Conservation (phyloP, 2,888 invertebrate genomes). For the Creontiades dilutus region DNA sequence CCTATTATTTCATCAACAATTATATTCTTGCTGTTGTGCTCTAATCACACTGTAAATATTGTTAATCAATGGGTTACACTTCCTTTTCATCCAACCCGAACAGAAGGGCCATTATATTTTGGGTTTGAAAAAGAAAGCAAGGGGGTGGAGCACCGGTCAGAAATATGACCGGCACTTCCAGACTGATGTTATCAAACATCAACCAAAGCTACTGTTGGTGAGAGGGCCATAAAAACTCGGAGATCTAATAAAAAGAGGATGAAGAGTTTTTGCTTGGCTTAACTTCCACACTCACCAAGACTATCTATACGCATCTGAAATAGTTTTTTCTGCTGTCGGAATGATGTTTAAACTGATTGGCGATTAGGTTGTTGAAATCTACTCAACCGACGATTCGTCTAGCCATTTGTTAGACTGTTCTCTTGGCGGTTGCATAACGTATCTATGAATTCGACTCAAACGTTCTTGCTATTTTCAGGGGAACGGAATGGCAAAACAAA, state of each 20-base stretch:
- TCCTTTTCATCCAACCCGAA: background rate
- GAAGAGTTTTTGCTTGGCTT: background rate
- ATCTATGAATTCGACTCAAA: too few relatives aligned
- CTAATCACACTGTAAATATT: background rate
- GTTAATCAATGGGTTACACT: background rate
- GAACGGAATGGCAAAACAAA: too few relatives aligned
- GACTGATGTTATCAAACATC: background rate
- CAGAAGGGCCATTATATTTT: background rate
- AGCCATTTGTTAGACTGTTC: too few relatives aligned
- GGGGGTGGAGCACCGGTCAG: background rate
- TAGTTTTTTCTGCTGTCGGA: background rate
- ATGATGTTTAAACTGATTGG: background rate
- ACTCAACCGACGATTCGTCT: too few relatives aligned
- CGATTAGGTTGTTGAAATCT: too few relatives aligned
- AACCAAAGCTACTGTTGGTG: background rate
- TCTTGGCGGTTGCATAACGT: too few relatives aligned
- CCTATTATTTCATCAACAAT: too few relatives aligned
- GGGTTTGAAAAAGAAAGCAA: background rate
- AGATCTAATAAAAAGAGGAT: background rate
- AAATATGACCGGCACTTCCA: conserved; percentile 3
- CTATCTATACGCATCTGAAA: background rate
- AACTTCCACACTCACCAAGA: background rate
- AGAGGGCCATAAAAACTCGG: background rate
- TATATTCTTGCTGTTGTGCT: too few relatives aligned
- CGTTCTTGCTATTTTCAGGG: too few relatives aligned